These are phyloP conservation scores for Tokudaia tokunoshimensis DNA, from an alignment of 2,797 vertebrate genomes.

Conservation along the genomic window DNA sequence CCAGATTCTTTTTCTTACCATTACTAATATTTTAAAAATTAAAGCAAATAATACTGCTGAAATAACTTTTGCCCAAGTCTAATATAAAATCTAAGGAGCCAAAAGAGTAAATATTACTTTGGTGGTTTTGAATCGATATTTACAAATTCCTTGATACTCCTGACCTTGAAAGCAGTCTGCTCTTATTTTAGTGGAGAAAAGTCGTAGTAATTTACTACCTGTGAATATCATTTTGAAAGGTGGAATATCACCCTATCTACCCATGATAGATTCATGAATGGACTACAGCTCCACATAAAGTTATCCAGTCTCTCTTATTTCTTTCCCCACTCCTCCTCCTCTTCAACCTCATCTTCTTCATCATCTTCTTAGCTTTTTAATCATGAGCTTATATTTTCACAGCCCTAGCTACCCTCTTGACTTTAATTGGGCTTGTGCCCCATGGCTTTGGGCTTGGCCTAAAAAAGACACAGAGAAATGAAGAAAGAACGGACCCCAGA, in stretches of 20 bases:
- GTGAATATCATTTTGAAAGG: background rate
- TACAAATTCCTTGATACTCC: background rate
- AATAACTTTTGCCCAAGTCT: conserved; percentile 25
- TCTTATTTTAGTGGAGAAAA: background rate
- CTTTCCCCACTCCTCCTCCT: background rate
- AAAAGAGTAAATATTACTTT: conserved; percentile 28
- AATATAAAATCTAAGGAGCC: background rate
- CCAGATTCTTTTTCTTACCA: background rate
- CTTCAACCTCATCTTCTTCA: no score
- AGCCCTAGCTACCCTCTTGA: background rate
- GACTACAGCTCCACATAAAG: background rate
- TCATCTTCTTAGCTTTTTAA: no score
- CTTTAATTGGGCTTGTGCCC: background rate
- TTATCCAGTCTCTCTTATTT: background rate
- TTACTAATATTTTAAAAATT: conserved; percentile 43
- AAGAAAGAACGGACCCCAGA: background rate
- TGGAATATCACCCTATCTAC: background rate
- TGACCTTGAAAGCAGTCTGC: background rate
- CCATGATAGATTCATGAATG: background rate
- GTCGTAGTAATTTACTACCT: background rate
- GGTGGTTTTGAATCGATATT: background rate
- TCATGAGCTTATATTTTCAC: background rate
- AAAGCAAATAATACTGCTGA: conserved; percentile 14
- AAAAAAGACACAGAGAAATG: background rate
- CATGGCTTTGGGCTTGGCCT: no score